Conservation (phyloP, 23 tunicate species). For the Diplosoma virens region DNA sequence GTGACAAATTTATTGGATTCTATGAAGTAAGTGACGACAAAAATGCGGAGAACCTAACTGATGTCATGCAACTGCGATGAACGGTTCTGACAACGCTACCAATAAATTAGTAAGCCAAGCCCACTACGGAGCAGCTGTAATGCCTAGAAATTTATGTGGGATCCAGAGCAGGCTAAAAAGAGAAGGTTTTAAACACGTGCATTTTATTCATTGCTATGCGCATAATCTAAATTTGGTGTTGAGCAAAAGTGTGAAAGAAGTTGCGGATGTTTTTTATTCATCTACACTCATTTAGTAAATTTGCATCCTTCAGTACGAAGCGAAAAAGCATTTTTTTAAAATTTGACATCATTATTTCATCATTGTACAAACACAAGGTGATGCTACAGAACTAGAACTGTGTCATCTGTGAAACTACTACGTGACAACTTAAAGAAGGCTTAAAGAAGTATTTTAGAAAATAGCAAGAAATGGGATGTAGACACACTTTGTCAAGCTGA, state of each 20-base stretch:
- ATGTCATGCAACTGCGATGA: no score
- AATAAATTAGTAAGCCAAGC: no score
- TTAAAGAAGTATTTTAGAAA: conserved; percentile 5
- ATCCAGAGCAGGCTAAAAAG: no score
- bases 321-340: not conserved
- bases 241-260: conserved; percentile 7
- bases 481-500: not conserved
- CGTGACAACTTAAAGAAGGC: not conserved
- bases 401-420: not conserved
- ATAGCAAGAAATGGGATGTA: conserved; percentile 1
- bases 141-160: not conserved
- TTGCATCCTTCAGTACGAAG: conserved; percentile 7
- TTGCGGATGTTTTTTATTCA: not conserved
- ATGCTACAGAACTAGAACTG: not conserved
- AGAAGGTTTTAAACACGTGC: no score
- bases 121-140: conserved; percentile 7
- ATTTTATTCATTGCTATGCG: not conserved
- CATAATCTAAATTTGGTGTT: conserved; percentile 11
- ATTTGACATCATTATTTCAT: conserved; percentile 8
- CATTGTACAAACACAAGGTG: conserved; percentile 6
- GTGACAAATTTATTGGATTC: no score
- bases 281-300: not conserved
- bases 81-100: no score
- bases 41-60: no score
- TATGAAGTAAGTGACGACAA: no score